Evolutionary conservation across 2,113 vertebrate species (phyloP), one percentile per base, ranked within the genome.

Genomic region (Todiramphus saurophagus): DNA sequence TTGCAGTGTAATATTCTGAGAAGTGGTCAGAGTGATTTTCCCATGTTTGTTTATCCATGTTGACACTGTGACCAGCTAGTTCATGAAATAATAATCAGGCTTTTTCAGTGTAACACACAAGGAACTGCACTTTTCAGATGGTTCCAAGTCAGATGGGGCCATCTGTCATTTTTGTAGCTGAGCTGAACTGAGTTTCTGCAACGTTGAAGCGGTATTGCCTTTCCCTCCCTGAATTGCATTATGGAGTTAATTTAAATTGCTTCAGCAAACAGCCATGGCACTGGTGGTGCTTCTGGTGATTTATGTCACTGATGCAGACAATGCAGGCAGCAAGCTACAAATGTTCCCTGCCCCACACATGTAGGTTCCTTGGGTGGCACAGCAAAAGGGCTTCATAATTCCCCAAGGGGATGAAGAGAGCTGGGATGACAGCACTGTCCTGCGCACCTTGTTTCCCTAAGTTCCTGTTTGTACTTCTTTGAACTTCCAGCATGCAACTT

Each of bases 41-140:
- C 79, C 62, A 16, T 96, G 91, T 97, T 95, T 97, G 73, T 95
- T 97, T 95, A 82, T 89, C 73, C 68, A 73, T 0, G 1, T 23
- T 94, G 93, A 87, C 96, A 72, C 51, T 7, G 43, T 79, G 91
- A 66, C 76, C 60, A 79, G 48, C 70, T 5, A 83, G 41, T 72
- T 94, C 88, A 53, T 90, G 83, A 82, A 94, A 96, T 55, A 83
- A 93, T 64, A 79, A 86, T 53, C 66, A 96, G 62, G 44, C 58
- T 86, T 43, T 59, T 91, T 31, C 70, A 63, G 33, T 50, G 30
- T 14, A 43, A 74, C 13, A 43, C 51, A 58, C 41, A n/a, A 50
- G 69, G 59, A 91, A 39, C 39, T 35, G 55, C 41, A 60, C 46
- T 92, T 89, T 93, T 63, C 77, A 58, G 13, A 20, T 7, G 37